These are phyloP conservation scores for Poeciliopsis retropinna DNA, from an alignment of 2,113 vertebrate genomes.

Conservation along the genomic window DNA sequence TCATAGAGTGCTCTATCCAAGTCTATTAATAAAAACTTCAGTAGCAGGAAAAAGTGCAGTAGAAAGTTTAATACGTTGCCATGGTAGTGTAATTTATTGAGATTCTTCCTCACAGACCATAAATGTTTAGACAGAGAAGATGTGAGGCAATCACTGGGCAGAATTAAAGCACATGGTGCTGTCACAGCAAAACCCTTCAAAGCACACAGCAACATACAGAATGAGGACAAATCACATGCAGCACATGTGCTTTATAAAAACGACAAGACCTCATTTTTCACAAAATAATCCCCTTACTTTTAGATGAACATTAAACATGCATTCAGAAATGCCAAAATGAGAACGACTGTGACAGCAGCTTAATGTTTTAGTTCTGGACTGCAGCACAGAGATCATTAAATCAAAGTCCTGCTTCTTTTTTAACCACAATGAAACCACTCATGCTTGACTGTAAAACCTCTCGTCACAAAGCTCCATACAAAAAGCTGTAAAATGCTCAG, in stretches of 20 bases:
- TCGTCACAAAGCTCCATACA: conserved; percentile 37
- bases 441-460: conserved; percentile 36
- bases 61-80: background rate
- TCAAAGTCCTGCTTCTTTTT: conserved; percentile 32
- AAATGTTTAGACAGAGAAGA: background rate
- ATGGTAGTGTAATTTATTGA: background rate
- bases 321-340: background rate
- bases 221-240: background rate
- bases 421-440: conserved; percentile 22
- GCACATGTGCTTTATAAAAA: background rate
- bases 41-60: background rate
- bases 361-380: conserved; percentile 51
- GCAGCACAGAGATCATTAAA: conserved; percentile 24
- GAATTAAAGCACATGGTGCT: background rate
- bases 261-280: background rate
- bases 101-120: background rate
- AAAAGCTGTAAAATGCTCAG: conserved; percentile 44
- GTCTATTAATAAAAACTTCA: background rate
- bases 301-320: background rate
- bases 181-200: background rate
- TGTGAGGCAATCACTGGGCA: background rate
- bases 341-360: background rate
- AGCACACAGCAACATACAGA: background rate
- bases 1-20: too few species aligned
- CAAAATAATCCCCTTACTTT: background rate